Evolutionary conservation across 2,888 invertebrate species (phyloP).

Genomic region (Petrolisthes cinctipes): DNA sequence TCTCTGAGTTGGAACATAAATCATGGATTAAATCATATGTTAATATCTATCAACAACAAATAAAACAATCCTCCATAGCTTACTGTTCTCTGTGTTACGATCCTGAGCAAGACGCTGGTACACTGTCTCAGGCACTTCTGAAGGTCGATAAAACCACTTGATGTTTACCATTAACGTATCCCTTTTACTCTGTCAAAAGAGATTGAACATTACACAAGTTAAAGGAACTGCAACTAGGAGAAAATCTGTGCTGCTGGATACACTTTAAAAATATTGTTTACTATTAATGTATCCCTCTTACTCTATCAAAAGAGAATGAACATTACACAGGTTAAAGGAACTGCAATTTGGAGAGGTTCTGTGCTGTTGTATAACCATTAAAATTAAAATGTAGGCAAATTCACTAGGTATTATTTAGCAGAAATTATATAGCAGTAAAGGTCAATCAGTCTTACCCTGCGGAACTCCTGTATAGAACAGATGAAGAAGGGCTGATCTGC

Average conservation of each 20-base stretch:
- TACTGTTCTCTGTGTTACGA: conserved; percentile 69
- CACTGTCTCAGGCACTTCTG: conserved; percentile 74
- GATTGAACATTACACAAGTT: too few relatives aligned
- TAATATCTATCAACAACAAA: not conserved
- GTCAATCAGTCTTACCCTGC: conserved; percentile 69
- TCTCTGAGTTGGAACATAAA: too few relatives aligned
- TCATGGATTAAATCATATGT: not conserved
- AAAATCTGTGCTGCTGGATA: not conserved
- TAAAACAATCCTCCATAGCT: conserved; percentile 31
- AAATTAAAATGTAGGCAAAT: not conserved
- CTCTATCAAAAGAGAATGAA: too few relatives aligned
- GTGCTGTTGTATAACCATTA: not conserved
- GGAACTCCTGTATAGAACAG: conserved; percentile 71
- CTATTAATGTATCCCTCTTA: too few relatives aligned
- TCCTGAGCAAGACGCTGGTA: conserved; percentile 72
- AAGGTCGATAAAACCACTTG: conserved; percentile 74
- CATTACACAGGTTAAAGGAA: not conserved
- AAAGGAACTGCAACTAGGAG: conserved; percentile 51
- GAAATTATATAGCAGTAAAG: not conserved
- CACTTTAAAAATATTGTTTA: not conserved
- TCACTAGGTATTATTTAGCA: not conserved
- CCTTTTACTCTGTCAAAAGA: conserved; percentile 72
- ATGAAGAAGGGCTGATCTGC: conserved; percentile 71
- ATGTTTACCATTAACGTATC: conserved; percentile 73
- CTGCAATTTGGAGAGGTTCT: not conserved